A percentile compares a stretch with the other conserved stretches of the same genome.
These are phyloP conservation scores for Microplitis demolitor DNA, from an alignment of 1,140 invertebrate genomes.

Conservation along the genomic window DNA sequence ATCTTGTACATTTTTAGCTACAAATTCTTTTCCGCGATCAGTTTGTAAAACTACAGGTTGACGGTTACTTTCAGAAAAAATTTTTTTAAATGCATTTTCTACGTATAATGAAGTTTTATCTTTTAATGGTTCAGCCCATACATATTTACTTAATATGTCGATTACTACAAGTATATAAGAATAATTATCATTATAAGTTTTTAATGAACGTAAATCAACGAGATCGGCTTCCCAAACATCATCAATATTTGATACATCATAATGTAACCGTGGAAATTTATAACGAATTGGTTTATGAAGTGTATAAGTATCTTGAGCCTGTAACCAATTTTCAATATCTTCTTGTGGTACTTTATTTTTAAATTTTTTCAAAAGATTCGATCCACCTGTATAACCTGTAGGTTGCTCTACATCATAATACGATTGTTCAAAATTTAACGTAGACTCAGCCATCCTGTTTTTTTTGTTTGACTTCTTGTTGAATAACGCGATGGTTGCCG, in stretches of 20 bases:
- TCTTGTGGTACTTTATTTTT: too few relatives aligned
- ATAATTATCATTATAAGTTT: conserved; percentile 40
- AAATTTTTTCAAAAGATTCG: too few relatives aligned
- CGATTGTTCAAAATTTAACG: too few relatives aligned
- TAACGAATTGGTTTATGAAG: conserved; percentile 31
- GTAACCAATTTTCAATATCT: conserved; percentile 22
- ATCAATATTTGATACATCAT: conserved; percentile 36
- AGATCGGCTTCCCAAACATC: conserved; percentile 55
- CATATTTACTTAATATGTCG: conserved; percentile 51
- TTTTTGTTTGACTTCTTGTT: too few relatives aligned
- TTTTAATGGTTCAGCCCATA: conserved; percentile 45
- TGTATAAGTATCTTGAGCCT: conserved; percentile 35
- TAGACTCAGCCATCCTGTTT: too few relatives aligned
- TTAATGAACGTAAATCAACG: conserved; percentile 40
- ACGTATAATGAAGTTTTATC: conserved; percentile 38
- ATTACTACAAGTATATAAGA: conserved; percentile 51
- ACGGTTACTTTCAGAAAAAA: conserved; percentile 3
- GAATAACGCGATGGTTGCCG: too few relatives aligned
- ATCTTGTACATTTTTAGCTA: not conserved
- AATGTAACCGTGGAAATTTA: conserved; percentile 28
- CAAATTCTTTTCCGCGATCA: conserved; percentile 2
- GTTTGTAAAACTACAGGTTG: not conserved
- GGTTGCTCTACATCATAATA: too few relatives aligned
- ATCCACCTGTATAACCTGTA: too few relatives aligned
- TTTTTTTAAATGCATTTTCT: conserved; percentile 17